Evolutionary conservation across 2,113 vertebrate species (phyloP), one percentile per base, ranked within the genome.

Genomic region (Megalops atlanticus): DNA sequence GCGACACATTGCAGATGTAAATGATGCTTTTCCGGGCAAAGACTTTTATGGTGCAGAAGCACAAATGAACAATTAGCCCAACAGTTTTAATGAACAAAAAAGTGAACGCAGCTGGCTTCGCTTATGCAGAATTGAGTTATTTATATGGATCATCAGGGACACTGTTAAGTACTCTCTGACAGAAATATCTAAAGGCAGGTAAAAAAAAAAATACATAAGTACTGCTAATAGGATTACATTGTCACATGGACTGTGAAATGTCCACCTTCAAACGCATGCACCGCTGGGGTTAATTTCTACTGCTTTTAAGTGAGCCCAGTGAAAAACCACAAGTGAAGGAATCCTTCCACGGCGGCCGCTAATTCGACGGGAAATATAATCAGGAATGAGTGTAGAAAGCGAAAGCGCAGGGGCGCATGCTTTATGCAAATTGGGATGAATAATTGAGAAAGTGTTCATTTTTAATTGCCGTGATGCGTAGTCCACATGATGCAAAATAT

Each of bases 391-490:
- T 39, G 15, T 1, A 70, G n/a, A n/a, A 75, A 47, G 38, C 38
- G 40, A 27, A 64, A 47, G 2, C 54, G 74, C 54, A 7, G 27
- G 58, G 8, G 2, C 7, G 58, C 18, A 38, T 54, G 31, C 21
- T 78, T 58, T 47, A 76, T 43, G 77, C 21, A 82, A 76, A 74
- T 76, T 58, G 78, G 31, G 40, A 11, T 58, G 21, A 52, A 81
- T 49, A 71, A 83, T 76, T 12, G 21, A 68, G 15, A 31, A 84
- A 69, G 77, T 49, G 24, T 54, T 47, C 31, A 45, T 76, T 74
- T 84, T 79, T 85, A 87, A 86, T 77, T 86, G 84, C 49, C 77
- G 79, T 78, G 82, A 80, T 73, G 41, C 84, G 81, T 47, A 81
- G 39, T 70, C 76, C 69, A 45, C 74, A 80, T 74, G 79, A 83